phyloP scores from a whole-genome alignment of 1,140 invertebrate genomes.

The Pogonus chalceus region DNA sequence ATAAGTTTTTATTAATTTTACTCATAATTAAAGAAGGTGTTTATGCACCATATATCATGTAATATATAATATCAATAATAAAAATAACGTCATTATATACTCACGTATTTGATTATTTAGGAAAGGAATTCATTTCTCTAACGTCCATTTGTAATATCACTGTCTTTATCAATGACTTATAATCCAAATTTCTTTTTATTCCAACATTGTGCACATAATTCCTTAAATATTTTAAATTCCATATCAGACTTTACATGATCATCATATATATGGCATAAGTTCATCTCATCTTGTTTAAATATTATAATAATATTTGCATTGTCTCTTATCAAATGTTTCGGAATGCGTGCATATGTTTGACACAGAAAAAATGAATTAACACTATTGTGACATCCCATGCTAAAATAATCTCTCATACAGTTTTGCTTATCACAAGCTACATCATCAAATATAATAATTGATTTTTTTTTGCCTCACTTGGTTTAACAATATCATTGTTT shows the following conservation, averaged over 20 bases:
- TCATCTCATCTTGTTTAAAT: conserved; percentile 34
- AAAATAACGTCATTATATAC: background rate
- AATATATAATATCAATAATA: background rate
- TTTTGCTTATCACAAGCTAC: conserved; percentile 25
- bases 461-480: conserved; percentile 22
- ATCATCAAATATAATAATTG: conserved; percentile 32
- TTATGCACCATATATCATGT: background rate
- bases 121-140: conserved; percentile 21
- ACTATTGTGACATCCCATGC: conserved; percentile 21
- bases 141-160: conserved; percentile 18
- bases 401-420: conserved; percentile 27
- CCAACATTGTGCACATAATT: conserved; percentile 24
- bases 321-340: conserved; percentile 32
- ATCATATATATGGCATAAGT: conserved; percentile 32
- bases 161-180: conserved; percentile 26
- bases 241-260: conserved; percentile 32
- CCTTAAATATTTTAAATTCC: conserved; percentile 25
- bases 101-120: background rate
- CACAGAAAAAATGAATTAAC: conserved; percentile 28
- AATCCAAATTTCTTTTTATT: conserved; percentile 23
- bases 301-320: conserved; percentile 31
- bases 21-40: background rate
- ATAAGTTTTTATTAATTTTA: background rate
- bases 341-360: conserved; percentile 32
- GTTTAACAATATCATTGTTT: conserved; percentile 22